phyloP scores from a whole-genome alignment of 2,113 vertebrate genomes.

The Halichoerus grypus region DNA sequence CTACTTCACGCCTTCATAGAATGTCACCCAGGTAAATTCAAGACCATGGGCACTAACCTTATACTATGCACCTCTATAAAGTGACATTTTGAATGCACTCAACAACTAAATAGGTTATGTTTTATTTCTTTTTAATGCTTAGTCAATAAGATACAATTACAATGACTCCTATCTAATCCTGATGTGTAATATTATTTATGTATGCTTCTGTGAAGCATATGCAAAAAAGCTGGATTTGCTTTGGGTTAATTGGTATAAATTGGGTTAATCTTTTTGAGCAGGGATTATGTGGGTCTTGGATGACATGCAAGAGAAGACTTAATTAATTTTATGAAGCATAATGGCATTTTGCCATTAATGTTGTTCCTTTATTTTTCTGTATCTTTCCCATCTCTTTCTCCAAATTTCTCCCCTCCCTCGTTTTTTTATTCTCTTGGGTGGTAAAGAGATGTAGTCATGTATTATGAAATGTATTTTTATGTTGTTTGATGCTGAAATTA shows the following conservation, averaged over 20 bases:
- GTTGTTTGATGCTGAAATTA: constrained; percentile 9
- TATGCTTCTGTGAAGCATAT: constrained; percentile 58
- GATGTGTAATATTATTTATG: constrained; percentile 33
- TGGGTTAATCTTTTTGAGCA: constrained; percentile 78
- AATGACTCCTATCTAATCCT: constrained; percentile 70
- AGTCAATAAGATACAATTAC: constrained; percentile 65
- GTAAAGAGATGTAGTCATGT: background rate
- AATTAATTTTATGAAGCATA: constrained; percentile 65
- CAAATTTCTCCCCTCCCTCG: background rate
- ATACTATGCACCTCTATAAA: background rate
- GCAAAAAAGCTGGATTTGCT: constrained; percentile 68
- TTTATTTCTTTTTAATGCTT: constrained; percentile 71
- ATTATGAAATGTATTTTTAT: constrained; percentile 11
- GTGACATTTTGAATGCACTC: background rate
- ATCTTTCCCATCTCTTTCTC: background rate
- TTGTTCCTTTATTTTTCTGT: background rate
- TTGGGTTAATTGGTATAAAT: constrained; percentile 82
- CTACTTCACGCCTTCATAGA: background rate
- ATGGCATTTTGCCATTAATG: constrained; percentile 33
- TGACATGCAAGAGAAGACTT: constrained; percentile 72
- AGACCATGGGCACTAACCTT: rapidly evolving
- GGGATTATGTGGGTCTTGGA: constrained; percentile 80
- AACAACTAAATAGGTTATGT: constrained; percentile 21
- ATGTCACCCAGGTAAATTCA: background rate
- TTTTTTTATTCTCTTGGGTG: background rate